A percentile compares a stretch with the other conserved stretches of the same genome.
These are phyloP conservation scores for Pterocles burchelli DNA, from an alignment of 2,113 vertebrate species.

Conservation along the genomic window DNA sequence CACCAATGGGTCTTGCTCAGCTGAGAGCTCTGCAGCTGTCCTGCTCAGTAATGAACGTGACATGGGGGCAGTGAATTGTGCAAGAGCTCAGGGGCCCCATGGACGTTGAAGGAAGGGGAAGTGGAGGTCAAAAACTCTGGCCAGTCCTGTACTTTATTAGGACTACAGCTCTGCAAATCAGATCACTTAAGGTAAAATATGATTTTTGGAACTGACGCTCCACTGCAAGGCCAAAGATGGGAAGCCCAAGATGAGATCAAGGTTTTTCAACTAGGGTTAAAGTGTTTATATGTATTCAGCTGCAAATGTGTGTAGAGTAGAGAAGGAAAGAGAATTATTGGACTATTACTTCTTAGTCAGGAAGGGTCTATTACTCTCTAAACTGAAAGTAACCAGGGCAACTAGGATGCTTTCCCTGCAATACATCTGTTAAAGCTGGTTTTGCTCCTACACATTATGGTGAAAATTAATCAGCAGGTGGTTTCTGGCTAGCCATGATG, in stretches of 20 bases:
- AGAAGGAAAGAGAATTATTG: background rate
- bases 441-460: background rate
- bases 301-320: background rate
- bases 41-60: background rate
- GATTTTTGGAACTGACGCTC: background rate
- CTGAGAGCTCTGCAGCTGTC: background rate
- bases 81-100: background rate
- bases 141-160: background rate
- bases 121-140: background rate
- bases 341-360: background rate
- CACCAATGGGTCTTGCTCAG: background rate
- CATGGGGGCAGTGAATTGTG: background rate
- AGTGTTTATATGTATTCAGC: background rate
- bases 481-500: background rate
- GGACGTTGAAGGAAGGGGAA: conserved; percentile 9
- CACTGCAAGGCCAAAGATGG: background rate
- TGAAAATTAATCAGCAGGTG: background rate
- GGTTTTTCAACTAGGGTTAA: background rate
- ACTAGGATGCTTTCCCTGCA: background rate
- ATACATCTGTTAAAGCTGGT: background rate
- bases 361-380: background rate
- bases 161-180: background rate
- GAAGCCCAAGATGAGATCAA: background rate
- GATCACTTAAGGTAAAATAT: background rate
- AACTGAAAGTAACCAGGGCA: background rate